Evolutionary conservation across 2,888 invertebrate species (phyloP).

Genomic region (Fragum fragum): DNA sequence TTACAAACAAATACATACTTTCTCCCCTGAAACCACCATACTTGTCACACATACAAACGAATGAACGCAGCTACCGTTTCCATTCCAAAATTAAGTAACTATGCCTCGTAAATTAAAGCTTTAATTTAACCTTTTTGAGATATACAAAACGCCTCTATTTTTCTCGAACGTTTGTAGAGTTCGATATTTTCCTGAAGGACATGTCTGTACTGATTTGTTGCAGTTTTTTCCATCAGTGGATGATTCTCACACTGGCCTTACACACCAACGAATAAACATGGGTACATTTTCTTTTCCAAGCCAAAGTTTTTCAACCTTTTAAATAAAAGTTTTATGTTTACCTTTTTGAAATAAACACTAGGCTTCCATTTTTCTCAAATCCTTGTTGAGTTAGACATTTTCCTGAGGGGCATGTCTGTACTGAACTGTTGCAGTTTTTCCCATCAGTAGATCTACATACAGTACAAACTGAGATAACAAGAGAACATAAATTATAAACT

Average conservation of each 20-base stretch:
- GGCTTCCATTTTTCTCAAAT: not conserved
- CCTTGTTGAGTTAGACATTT: not conserved
- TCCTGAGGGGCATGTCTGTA: not conserved
- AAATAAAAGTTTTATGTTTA: not conserved
- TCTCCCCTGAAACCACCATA: no score
- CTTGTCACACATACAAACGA: no score
- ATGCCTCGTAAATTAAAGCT: no score
- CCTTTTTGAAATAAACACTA: not conserved
- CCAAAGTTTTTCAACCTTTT: no score
- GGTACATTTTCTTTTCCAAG: no score
- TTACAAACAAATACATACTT: no score
- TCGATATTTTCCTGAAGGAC: not conserved
- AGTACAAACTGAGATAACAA: not conserved
- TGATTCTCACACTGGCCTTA: no score
- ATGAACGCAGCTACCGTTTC: no score
- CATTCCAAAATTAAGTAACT: no score
- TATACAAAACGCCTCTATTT: not conserved
- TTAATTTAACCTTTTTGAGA: not conserved
- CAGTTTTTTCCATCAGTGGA: not conserved
- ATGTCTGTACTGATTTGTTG: not conserved
- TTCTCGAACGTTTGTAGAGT: not conserved
- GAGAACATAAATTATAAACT: no score
- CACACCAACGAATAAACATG: no score
- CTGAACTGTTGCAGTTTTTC: not conserved
- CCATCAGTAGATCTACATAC: not conserved